Percentiles rank a stretch among this genome's conserved stretches.
phyloP scores from a whole-genome alignment of 2,797 vertebrate genomes.

The Pseudochirops cupreus region DNA sequence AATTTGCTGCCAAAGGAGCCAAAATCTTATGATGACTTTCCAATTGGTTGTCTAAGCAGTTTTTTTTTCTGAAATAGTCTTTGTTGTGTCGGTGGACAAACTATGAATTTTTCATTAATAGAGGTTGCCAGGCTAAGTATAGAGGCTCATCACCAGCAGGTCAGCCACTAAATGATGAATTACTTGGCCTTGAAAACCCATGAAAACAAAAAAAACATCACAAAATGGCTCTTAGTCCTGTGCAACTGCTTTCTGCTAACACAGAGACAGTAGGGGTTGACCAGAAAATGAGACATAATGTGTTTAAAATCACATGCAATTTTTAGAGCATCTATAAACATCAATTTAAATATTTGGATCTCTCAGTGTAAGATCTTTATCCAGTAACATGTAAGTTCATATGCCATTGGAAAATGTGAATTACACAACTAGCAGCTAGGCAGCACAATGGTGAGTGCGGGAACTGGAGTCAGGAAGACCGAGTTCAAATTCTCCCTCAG shows the following conservation, averaged over 20 bases:
- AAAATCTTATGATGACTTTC: slow-evolving; percentile 4
- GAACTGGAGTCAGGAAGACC: background rate
- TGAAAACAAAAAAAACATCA: background rate
- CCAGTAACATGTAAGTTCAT: background rate
- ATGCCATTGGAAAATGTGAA: background rate
- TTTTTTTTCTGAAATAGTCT: background rate
- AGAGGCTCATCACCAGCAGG: background rate
- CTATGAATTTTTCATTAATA: background rate
- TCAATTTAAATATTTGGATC: background rate
- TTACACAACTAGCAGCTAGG: background rate
- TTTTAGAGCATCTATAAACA: background rate
- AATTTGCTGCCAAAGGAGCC: background rate
- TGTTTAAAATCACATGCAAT: background rate
- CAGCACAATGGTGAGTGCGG: background rate
- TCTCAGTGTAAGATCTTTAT: background rate
- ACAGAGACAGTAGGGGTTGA: background rate
- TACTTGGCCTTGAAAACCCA: background rate
- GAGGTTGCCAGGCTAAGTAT: background rate
- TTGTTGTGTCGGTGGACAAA: background rate
- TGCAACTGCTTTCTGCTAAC: background rate
- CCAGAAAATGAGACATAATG: background rate
- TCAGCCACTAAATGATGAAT: background rate
- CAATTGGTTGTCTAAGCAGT: background rate
- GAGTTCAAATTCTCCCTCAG: background rate
- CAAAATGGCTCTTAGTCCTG: background rate